Conservation (phyloP, 2,888 invertebrate species). For the Metallyticus violacea region DNA sequence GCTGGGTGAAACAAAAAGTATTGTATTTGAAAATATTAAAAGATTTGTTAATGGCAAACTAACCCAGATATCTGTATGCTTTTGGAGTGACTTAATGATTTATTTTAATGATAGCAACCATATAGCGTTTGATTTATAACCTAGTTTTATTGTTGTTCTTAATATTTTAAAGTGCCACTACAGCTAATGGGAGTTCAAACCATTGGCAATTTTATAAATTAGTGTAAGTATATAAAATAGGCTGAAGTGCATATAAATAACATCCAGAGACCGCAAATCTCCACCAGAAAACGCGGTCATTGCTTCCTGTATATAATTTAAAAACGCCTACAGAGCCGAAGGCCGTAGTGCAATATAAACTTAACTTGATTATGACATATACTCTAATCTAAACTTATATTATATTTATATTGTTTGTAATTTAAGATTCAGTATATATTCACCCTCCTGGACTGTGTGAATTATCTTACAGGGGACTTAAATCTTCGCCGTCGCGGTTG, state of each 20-base stretch:
- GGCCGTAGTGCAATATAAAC: neutral
- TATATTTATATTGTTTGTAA: neutral
- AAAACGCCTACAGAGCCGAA: neutral
- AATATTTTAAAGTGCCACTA: neutral
- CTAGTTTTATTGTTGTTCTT: neutral
- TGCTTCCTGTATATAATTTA: neutral
- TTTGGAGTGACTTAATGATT: neutral
- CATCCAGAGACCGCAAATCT: neutral
- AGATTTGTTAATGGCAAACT: slow-evolving; percentile 42
- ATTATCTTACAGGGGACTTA: neutral
- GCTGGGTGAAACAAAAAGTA: neutral
- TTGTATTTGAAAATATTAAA: neutral
- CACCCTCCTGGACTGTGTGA: too few species aligned
- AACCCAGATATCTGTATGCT: neutral
- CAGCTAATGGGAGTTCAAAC: neutral
- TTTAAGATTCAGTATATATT: too few species aligned
- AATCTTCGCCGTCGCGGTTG: neutral
- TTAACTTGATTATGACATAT: neutral
- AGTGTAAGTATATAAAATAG: neutral
- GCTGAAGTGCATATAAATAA: neutral
- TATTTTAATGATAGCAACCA: neutral
- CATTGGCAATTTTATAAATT: neutral
- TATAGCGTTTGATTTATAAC: neutral
- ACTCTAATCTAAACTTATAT: neutral
- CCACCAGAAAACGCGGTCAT: neutral